Evolutionary conservation across 2,113 vertebrate genomes (phyloP), one percentile per base, ranked within the genome.

Genomic region (Propithecus coquereli): DNA sequence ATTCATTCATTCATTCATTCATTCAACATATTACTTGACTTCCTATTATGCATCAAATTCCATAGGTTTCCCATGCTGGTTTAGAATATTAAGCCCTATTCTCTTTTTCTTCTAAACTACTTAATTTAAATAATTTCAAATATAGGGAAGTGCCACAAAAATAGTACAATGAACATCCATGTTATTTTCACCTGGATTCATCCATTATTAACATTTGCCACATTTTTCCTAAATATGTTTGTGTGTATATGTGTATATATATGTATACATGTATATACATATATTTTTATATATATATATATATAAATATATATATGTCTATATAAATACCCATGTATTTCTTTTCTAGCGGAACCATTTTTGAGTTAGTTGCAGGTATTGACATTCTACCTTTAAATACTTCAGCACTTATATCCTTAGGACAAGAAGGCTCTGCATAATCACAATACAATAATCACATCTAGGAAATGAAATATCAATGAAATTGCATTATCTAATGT

Each of bases 51-150:
- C 52, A 8, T 18, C 40, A 61, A 8, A 70, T 40, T 71, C 22
- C 52, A 52, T 34, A 61, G 32, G 23, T 37, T 80, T 81, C 70
- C 68, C 25, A 61, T 20, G 6, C 17, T 37, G 32, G 13, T 70
- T 14, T 16, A 87, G 32, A 81, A 4, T 81, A 87, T 47, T 68
- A 87, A 59, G 13, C 3, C 34, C 50, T 50, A 23, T 43, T 81
- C 30, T 7, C 34, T 45, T 6, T 66, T 6, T 9, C 23, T 22
- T 9, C 50, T 25, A 71, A 70, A 59, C 10, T 57, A 87, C 57
- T 77, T 45, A 91, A 57, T 37, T 87, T 57, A 43, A 70, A 30
- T 68, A 70, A 47, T 71, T 61, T 47, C 17, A 87, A 87, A 50
- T 52, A 13, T 34, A 61, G 22, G 57, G 6, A 71, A 50, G 40